Base-by-base conservation (phyloP, 2,113 vertebrate species). In the Odocoileus hemionus region DNA sequence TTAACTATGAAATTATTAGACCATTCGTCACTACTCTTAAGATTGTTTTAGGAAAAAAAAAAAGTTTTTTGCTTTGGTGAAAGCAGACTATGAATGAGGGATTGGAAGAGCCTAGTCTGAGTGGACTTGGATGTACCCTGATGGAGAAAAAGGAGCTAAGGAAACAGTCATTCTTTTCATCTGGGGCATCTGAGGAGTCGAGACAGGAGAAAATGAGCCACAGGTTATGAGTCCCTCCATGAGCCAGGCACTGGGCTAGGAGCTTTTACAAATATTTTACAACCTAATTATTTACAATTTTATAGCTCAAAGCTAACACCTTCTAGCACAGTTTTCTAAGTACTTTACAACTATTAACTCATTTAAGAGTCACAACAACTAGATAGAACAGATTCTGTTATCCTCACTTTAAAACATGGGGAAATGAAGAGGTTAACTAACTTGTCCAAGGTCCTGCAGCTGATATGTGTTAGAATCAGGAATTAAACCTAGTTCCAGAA, bases 241-340 rank as follows among this genome's bases (percentile, higher is more conserved):
- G 83, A 83, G 6, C 23, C 30, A 92, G 14, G 57, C 64, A 54
- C 55, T 33, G 36, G 80, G 45, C 30, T 86, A 89, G 50, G 55
- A 94, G 6, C 6, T 26, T 97, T 79, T 57, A 60, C 25, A 93
- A 95, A 93, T 96, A 97, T 39, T 88, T 94, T 89, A 36, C 85
- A 91, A 61, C 43, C 91, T 89, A 91, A 78, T 78, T n/a, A 52
- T 86, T 36, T 91, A 58, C 16, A 64, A 43, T 52, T 61, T 89
- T 89, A 91, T 61, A 95, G 86, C 61, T 87, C 86, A 91, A 79
- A 54, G 78, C 50, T 89, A 97, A 96, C 14, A 39, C 36, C 87
- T 64, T 94, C 88, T 93, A 94, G 36, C 67, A 97, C 55, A 89
- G 19, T 89, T 39, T 93, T 82, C 25, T 26, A 76, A 58, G 12